Evolutionary conservation across 2,797 vertebrate species (phyloP).

Genomic region (Sebastes paucispinis): DNA sequence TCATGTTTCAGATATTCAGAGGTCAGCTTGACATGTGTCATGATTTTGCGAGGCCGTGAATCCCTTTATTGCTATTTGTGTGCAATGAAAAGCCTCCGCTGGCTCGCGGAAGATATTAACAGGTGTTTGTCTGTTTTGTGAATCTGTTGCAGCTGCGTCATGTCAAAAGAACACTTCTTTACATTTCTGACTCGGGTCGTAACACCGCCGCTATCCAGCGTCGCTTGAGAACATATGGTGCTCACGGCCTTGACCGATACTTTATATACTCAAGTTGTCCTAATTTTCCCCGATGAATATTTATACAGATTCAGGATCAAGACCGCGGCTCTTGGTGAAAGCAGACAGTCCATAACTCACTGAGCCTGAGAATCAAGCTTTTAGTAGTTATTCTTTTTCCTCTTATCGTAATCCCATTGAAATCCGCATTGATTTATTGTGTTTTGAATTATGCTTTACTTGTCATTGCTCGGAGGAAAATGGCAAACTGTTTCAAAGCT

Average conservation of each 20-base stretch:
- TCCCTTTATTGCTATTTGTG: conserved; percentile 72
- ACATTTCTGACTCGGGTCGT: conserved; percentile 46
- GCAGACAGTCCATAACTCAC: conserved; percentile 61
- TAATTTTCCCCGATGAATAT: conserved; percentile 65
- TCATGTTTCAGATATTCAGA: conserved; percentile 50
- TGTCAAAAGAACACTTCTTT: conserved; percentile 51
- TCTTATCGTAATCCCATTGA: conserved; percentile 54
- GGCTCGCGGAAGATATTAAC: conserved; percentile 63
- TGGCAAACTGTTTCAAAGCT: conserved; percentile 40
- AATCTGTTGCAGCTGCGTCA: conserved; percentile 68
- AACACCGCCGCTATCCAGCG: conserved; percentile 52
- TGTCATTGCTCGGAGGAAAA: conserved; percentile 42
- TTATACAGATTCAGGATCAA: conserved; percentile 64
- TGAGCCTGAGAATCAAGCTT: conserved; percentile 40
- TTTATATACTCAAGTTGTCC: conserved; percentile 51
- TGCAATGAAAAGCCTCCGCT: conserved; percentile 54
- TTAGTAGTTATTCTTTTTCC: background rate
- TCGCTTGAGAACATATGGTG: conserved; percentile 58
- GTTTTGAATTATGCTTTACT: conserved; percentile 49
- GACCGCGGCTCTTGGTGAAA: conserved; percentile 38
- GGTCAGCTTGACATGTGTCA: conserved; percentile 51
- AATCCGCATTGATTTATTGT: conserved; percentile 57
- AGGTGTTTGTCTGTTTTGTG: conserved; percentile 80
- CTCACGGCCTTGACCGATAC: conserved; percentile 54
- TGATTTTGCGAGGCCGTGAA: conserved; percentile 60